Conservation (phyloP, 2,797 vertebrate species). For the Potorous gilbertii region DNA sequence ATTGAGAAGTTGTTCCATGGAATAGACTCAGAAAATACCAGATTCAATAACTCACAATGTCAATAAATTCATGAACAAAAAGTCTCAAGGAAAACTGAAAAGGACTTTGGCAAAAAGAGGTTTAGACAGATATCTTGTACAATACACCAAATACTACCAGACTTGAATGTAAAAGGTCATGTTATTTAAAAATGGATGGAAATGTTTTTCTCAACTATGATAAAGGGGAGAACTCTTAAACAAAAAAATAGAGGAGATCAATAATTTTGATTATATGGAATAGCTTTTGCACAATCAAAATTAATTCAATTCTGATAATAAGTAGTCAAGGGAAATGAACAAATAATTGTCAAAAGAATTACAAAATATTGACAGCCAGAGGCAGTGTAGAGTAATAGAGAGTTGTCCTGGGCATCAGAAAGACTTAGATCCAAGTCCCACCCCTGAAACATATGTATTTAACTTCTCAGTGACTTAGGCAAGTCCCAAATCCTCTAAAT, state of each 20-base stretch:
- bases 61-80: background rate
- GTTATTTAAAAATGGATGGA: background rate
- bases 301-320: background rate
- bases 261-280: background rate
- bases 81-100: background rate
- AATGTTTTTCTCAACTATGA: background rate
- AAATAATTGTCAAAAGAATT: background rate
- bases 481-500: background rate
- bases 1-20: background rate
- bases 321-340: background rate
- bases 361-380: background rate
- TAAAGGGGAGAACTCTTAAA: background rate
- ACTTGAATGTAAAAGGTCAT: background rate
- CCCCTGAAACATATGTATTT: background rate
- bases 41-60: background rate
- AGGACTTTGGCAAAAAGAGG: background rate
- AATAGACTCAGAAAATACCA: background rate
- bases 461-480: background rate
- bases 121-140: background rate
- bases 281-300: background rate
- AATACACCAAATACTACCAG: background rate
- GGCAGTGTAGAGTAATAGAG: background rate
- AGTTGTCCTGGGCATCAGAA: background rate
- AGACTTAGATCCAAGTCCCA: background rate
- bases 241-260: background rate